Evolutionary conservation across 2,797 vertebrate species (phyloP), one percentile per base, ranked within the genome.

Genomic region (Ctenopoma kingsleyae): DNA sequence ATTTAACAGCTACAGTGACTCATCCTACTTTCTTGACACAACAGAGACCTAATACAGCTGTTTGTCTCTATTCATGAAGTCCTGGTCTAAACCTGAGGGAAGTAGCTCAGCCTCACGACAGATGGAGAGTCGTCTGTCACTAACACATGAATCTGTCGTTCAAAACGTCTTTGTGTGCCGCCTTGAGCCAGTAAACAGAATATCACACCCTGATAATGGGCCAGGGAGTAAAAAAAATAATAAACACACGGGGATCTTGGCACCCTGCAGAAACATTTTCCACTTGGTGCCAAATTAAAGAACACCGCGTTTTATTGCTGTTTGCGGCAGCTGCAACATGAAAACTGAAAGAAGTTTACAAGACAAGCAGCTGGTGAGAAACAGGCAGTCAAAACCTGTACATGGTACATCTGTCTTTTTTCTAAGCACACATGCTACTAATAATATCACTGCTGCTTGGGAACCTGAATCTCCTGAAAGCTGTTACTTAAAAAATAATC

Each of bases 261-360:
- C 63, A 38, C 10, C 68, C 32, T 19, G 63, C 60, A 59, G 68
- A 70, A 77, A 80, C n/a, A 50, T 69, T 81, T 81, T 74, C 57
- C 63, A 67, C 53, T 47, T 3, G 60, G 43, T 74, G 63, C 74
- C 81, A 87, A 81, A 81, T 80, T 67, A 80, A 67, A 72, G 58
- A 78, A 59, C 62, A 63, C 72, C 71, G 27, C 0, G 76, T 47
- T 72, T 85, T 82, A 71, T 67, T 73, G 64, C 67, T 16, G 47
- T 79, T 70, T 15, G 74, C 81, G 44, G 68, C 59, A 23, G 76
- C 16, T 19, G 48, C 62, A 23, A 58, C 59, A 27, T 51, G 8
- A 75, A 70, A 84, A 81, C 86, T 23, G n/a, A 78, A 81, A 77
- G 84, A 85, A 74, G 82, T 84, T 89, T 67, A 88, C 81, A 82